These are phyloP conservation scores for Caradrina kadenii DNA, from an alignment of 2,888 invertebrate genomes.

Conservation along the genomic window DNA sequence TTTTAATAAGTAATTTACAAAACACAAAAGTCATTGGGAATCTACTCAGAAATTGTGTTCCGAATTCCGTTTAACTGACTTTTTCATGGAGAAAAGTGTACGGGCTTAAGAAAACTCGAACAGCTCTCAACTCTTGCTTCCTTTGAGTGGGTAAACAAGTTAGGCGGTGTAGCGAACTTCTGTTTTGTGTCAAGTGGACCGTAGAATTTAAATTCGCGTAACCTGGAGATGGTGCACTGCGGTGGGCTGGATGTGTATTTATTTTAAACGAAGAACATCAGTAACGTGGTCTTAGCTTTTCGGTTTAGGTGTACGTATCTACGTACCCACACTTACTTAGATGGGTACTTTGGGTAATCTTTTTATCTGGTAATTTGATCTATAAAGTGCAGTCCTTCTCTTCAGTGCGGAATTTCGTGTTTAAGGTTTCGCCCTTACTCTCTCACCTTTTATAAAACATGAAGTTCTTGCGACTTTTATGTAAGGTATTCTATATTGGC, in stretches of 20 bases:
- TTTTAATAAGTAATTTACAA: neutral
- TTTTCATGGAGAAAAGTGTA: slow-evolving; percentile 56
- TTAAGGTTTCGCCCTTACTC: neutral
- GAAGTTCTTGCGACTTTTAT: slow-evolving; percentile 27
- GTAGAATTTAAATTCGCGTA: slow-evolving; percentile 66
- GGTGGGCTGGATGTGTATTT: slow-evolving; percentile 58
- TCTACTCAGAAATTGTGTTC: slow-evolving; percentile 46
- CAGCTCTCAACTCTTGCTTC: slow-evolving; percentile 64
- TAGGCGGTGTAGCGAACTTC: slow-evolving; percentile 65
- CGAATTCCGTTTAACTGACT: slow-evolving; percentile 49
- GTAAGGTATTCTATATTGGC: slow-evolving; percentile 41
- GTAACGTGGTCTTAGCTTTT: slow-evolving; percentile 25
- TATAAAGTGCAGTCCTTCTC: neutral
- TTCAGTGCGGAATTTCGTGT: neutral
- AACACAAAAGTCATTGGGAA: slow-evolving; percentile 22
- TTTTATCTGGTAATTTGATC: neutral
- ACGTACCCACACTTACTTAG: neutral
- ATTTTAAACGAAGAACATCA: slow-evolving; percentile 48
- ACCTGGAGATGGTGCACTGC: slow-evolving; percentile 58
- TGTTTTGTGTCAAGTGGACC: slow-evolving; percentile 67
- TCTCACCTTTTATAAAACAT: slow-evolving; percentile 25
- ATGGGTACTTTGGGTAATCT: neutral
- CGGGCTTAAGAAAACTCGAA: slow-evolving; percentile 64
- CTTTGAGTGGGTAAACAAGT: slow-evolving; percentile 70
- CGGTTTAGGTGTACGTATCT: slow-evolving; percentile 14